Conservation (phyloP, 2,888 invertebrate species). For the Galeruca laticollis region DNA sequence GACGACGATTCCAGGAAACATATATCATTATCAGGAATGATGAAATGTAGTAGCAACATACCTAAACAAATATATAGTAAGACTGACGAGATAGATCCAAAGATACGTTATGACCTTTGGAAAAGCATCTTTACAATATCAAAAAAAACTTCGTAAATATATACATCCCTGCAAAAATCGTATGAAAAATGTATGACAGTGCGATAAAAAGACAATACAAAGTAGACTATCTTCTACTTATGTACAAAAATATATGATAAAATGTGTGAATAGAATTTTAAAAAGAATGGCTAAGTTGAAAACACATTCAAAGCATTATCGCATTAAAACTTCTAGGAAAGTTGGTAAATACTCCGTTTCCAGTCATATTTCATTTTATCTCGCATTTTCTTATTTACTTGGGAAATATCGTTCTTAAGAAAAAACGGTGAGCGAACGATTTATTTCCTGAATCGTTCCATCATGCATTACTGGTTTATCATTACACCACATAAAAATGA, state of each 20-base stretch:
- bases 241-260: slow-evolving; percentile 15
- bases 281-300: slow-evolving; percentile 22
- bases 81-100: too few species aligned
- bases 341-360: slow-evolving; percentile 24
- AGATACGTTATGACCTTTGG: too few species aligned
- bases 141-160: too few species aligned
- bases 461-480: slow-evolving; percentile 32
- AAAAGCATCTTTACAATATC: too few species aligned
- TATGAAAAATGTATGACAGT: neutral
- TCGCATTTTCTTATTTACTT: slow-evolving; percentile 30
- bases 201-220: neutral
- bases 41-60: too few species aligned
- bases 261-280: slow-evolving; percentile 8
- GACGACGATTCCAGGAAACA: too few species aligned
- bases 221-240: slow-evolving; percentile 2
- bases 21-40: too few species aligned
- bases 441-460: slow-evolving; percentile 27
- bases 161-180: too few species aligned
- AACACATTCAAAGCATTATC: slow-evolving; percentile 31
- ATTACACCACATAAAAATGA: slow-evolving; percentile 27
- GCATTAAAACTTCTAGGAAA: slow-evolving; percentile 25
- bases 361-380: slow-evolving; percentile 26
- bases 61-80: too few species aligned
- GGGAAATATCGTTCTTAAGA: slow-evolving; percentile 22
- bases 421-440: slow-evolving; percentile 27